These are phyloP conservation scores for Popillia japonica DNA, from an alignment of 1,140 invertebrate genomes.

Conservation along the genomic window DNA sequence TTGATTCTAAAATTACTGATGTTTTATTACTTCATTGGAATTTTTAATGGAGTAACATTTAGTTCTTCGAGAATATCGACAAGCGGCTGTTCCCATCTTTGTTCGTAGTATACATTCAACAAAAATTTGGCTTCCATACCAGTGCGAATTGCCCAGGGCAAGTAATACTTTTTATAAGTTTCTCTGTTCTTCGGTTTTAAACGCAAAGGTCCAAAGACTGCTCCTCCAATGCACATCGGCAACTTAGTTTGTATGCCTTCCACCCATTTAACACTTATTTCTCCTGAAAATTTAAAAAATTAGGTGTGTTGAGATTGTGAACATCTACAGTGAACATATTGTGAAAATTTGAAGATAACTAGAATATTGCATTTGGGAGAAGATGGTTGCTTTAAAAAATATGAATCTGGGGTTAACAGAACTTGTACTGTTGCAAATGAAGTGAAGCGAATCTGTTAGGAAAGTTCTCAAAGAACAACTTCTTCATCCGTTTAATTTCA, in stretches of 20 bases:
- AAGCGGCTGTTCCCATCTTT: conserved; percentile 89
- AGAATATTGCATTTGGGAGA: too few species aligned
- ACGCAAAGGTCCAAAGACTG: conserved; percentile 84
- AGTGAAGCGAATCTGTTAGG: too few species aligned
- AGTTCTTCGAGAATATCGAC: conserved; percentile 79
- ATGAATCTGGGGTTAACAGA: too few species aligned
- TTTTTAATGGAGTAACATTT: conserved; percentile 65
- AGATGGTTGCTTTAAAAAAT: too few species aligned
- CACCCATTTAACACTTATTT: conserved; percentile 97
- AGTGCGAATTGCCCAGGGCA: conserved; percentile 87
- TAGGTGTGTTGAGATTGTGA: too few species aligned
- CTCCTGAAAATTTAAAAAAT: too few species aligned
- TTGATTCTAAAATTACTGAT: conserved; percentile 21
- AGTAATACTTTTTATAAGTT: conserved; percentile 77
- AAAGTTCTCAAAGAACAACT: too few species aligned
- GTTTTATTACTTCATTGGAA: conserved; percentile 31
- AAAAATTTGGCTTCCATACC: conserved; percentile 78
- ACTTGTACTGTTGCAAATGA: too few species aligned
- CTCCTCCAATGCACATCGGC: conserved; percentile 90
- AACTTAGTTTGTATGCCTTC: conserved; percentile 91
- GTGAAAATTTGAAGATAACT: too few species aligned
- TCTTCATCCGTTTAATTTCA: too few species aligned
- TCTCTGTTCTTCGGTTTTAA: conserved; percentile 83
- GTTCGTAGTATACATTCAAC: conserved; percentile 88
- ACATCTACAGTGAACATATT: too few species aligned